Conservation (phyloP, 1,140 invertebrate species). For the Cotesia chilonis region DNA sequence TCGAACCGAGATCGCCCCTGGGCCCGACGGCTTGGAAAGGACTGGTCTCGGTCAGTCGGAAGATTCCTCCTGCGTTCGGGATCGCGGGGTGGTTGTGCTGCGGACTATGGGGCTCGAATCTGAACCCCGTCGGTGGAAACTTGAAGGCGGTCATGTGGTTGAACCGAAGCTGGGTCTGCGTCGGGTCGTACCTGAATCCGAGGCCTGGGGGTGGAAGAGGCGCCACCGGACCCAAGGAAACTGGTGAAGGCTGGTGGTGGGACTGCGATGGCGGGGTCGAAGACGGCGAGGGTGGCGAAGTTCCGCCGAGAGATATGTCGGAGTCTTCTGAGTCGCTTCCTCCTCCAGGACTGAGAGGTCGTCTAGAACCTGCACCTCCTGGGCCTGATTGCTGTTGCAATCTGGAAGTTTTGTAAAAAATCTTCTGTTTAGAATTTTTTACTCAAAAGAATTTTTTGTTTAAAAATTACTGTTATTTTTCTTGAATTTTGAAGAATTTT, state of each 20-base stretch:
- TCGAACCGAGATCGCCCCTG: slow-evolving; percentile 61
- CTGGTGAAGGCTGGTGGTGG: slow-evolving; percentile 56
- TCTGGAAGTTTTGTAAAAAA: slow-evolving; percentile 47
- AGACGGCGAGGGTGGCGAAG: slow-evolving; percentile 61
- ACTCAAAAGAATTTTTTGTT: slow-evolving; percentile 2
- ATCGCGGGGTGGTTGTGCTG: slow-evolving; percentile 62
- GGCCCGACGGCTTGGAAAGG: slow-evolving; percentile 64
- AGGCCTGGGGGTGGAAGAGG: slow-evolving; percentile 58
- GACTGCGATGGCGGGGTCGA: slow-evolving; percentile 56
- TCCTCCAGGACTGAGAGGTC: slow-evolving; percentile 59
- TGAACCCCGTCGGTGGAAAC: slow-evolving; percentile 59
- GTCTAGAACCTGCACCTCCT: slow-evolving; percentile 54
- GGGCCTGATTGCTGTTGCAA: slow-evolving; percentile 63
- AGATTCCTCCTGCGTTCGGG: slow-evolving; percentile 54
- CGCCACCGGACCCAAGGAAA: slow-evolving; percentile 51
- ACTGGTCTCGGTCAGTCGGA: slow-evolving; percentile 63
- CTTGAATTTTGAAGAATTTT: background rate
- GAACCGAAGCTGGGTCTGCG: slow-evolving; percentile 61
- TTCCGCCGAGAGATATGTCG: slow-evolving; percentile 62
- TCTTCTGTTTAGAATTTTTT: background rate
- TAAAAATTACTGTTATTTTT: background rate
- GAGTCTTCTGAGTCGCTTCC: slow-evolving; percentile 62
- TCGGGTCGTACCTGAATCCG: slow-evolving; percentile 62
- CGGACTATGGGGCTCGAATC: slow-evolving; percentile 61
- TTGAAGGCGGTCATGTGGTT: slow-evolving; percentile 61